Evolutionary conservation across 1,140 invertebrate genomes (phyloP), one percentile per base, ranked within the genome.

Genomic region (Tetraneura akinire): DNA sequence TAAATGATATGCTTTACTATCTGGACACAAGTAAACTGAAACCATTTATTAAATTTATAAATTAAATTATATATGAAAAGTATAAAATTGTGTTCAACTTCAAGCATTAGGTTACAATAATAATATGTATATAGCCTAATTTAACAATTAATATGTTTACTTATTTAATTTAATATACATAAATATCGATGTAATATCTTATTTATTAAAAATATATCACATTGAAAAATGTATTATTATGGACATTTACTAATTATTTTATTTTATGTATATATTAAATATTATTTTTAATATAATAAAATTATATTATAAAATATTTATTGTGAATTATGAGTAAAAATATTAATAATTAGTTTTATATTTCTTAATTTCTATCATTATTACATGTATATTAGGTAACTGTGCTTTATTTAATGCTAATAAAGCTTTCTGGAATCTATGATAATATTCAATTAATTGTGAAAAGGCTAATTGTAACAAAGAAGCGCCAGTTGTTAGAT

Each of bases 281-380:
- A n/a, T n/a, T n/a, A n/a, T n/a, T n/a, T n/a, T n/a, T n/a, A n/a
- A n/a, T n/a, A n/a, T n/a, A n/a, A n/a, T n/a, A n/a, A n/a, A n/a
- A n/a, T n/a, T n/a, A n/a, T n/a, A n/a, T n/a, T n/a, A n/a, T n/a
- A n/a, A n/a, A n/a, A n/a, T 37, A 4, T 37, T 4, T 37, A 37
- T 37, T 8, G 8, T 37, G 32, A 37, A 47, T 47, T 10, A 1
- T 8, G 3, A 13, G 32, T 32, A 73, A n/a, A 37, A 60, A 45
- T 9, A 49, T 80, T 81, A 93, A 87, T 92, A 93, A 86, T 91
- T 95, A 83, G 90, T 96, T 90, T 95, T 99, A 87, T 98, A 98
- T 89, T 98, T 99, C 86, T 99, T 99, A 57, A 99, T 94, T 89
- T 99, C 97, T 3, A 98, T 95, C 95, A 98, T 99, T 80, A 99